Base-by-base conservation (phyloP, 2,888 invertebrate species). In the Mechanitis mazaeus region DNA sequence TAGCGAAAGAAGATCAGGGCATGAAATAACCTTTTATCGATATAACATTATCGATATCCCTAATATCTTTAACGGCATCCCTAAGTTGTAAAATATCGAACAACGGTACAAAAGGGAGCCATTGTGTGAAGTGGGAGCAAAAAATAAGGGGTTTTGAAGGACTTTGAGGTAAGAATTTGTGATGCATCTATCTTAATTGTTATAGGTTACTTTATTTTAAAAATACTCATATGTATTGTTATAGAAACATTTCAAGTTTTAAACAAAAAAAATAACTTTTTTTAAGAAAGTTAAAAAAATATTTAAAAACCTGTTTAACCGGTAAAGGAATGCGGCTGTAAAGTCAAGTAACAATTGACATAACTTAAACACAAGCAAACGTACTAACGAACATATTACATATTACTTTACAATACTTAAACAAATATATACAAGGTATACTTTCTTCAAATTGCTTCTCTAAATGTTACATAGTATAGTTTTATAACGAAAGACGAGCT, bases 31-130 rank as follows among this genome's bases (percentile, higher is more conserved):
- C 56, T 60, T 64, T 65, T 59, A 55, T 61, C 57, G 61, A 64
- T 63, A 64, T 47, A 58, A 56, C 47, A 62, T 53, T 67, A 69
- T 69, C 66, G 65, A 68, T 63, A 68, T 60, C 58, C 59, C 45
- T 60, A 66, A 70, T 58, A 66, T 61, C 61, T 60, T 61, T 68
- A 67, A 67, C 64, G 66, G 62, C 72, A 73, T 66, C 68, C 56
- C 67, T 67, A 66, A 58, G 59, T 62, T 69, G 71, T 73, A 70
- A 75, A 76, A 71, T 71, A 72, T 73, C 71, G 66, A 66, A 69
- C 64, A 67, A 61, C 64, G 65, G 65, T 69, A 73, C 72, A 76
- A 73, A 73, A 71, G 72, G 70, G 69, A 60, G 54, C 71, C 63
- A 71, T 76, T 75, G 74, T 74, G 66, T 64, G 68, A 64, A 65